Evolutionary conservation across 2,888 invertebrate genomes (phyloP), one percentile per base, ranked within the genome.

Genomic region (Parascotia fuliginaria): DNA sequence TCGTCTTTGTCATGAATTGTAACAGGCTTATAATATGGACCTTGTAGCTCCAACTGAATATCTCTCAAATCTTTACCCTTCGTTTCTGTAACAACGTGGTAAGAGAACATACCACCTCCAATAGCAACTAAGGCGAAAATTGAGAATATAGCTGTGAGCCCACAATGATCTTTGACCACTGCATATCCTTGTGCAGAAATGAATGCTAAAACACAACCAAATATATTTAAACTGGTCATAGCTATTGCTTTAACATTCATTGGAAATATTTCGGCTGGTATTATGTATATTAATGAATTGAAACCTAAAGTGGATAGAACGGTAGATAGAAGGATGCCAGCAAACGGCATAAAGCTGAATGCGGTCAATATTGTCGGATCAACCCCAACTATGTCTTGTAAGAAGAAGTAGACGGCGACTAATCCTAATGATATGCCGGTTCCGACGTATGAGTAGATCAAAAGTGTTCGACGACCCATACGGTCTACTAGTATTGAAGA

Each of bases 181-280:
- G 91, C 92, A 47, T 91, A 92, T 24, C 87, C 73, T 57, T 89
- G 89, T 1, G 87, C 86, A 0, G 89, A 81, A 11, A 82, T 29
- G 42, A 92, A 89, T 0, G 88, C 93, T 42, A 93, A 66, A 0
- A 89, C 44, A 0, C 89, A 88, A 0, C 87, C 84, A 61, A 87
- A 85, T 2, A 93, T 63, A 39, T 81, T 87, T 0, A 87, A 78
- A 6, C 89, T 62, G 0, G 92, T 90, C 34, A 93, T 87, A 0
- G 93, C 93, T 0, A 86, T 72, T 0, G 92, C 89, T 68, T 93
- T 93, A 0, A 93, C 85, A 56, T 92, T 93, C 0, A 92, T 77
- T 0, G 93, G 89, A 59, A 93, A 93, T 19, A 93, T 74, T 70
- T 93, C 93, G 0, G 92, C 87, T 13, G 92, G 83, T 65, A 93